A percentile compares a stretch with the other conserved stretches of the same genome.
These are phyloP conservation scores for Sanderia malayensis DNA, from an alignment of 30 jellyfish, hydroid and myxozoan species.

Conservation along the genomic window DNA sequence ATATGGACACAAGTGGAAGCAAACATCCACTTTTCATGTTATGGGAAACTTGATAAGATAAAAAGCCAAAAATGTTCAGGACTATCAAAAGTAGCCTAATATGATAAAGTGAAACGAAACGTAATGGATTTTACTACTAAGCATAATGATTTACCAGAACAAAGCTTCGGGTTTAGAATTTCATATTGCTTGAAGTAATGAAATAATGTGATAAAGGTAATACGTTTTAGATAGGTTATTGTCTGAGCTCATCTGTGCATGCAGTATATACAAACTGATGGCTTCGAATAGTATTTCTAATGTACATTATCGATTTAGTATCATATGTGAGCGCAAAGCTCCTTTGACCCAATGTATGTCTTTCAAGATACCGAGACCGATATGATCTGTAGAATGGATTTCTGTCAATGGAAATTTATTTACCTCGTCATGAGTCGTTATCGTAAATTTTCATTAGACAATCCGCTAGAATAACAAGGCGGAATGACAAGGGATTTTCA, in stretches of 20 bases:
- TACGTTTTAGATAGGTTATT: background rate
- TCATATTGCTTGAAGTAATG: too few relatives aligned
- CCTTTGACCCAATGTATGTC: constrained; percentile 34
- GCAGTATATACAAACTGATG: background rate
- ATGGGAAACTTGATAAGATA: too few relatives aligned
- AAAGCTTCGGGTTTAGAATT: too few relatives aligned
- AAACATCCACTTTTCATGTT: too few relatives aligned
- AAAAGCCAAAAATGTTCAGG: too few relatives aligned
- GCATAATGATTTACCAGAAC: too few relatives aligned
- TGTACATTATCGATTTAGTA: background rate
- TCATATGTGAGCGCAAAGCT: background rate
- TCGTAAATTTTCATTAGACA: constrained; percentile 5
- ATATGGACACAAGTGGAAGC: too few relatives aligned
- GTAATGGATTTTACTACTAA: too few relatives aligned
- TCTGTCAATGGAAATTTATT: constrained; percentile 12
- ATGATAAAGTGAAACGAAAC: too few relatives aligned
- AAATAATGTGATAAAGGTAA: background rate
- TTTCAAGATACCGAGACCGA: constrained; percentile 54
- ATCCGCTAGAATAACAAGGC: background rate
- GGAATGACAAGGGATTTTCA: background rate
- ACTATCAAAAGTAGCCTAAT: too few relatives aligned
- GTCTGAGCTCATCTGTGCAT: background rate
- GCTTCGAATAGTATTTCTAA: background rate
- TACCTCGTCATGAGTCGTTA: background rate
- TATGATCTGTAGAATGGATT: constrained; percentile 22